These are phyloP conservation scores for Actinernus sp. DNA, from an alignment of 92 coral and sea anemone species.

Conservation along the genomic window DNA sequence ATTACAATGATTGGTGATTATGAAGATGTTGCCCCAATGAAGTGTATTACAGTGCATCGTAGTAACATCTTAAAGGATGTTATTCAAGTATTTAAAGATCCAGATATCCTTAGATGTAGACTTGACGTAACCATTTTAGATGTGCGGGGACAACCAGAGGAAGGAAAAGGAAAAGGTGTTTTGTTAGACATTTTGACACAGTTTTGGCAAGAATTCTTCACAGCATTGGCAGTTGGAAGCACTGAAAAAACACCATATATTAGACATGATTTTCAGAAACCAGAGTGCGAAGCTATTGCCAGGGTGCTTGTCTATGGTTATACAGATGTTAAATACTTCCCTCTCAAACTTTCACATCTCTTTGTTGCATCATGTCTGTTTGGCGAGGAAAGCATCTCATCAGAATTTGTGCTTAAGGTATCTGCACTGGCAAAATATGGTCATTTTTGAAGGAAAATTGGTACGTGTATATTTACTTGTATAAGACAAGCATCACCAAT, in stretches of 20 bases:
- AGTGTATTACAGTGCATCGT: background rate
- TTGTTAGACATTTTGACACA: slow-evolving; percentile 38
- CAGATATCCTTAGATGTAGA: background rate
- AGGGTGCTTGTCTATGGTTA: too few relatives aligned
- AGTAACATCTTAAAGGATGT: too few relatives aligned
- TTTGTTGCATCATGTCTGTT: too few relatives aligned
- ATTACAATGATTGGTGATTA: slow-evolving; percentile 7
- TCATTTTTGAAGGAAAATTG: too few relatives aligned
- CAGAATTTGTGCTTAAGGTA: too few relatives aligned
- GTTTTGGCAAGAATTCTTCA: slow-evolving; percentile 41
- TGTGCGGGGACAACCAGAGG: slow-evolving; percentile 32
- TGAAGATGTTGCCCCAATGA: slow-evolving; percentile 6
- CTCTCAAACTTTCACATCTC: too few relatives aligned
- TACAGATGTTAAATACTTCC: too few relatives aligned
- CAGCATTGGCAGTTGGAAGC: slow-evolving; percentile 28
- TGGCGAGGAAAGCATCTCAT: slow-evolving; percentile 32
- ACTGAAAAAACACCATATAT: slow-evolving; percentile 45
- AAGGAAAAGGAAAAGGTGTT: slow-evolving; percentile 57
- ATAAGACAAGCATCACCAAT: too few relatives aligned
- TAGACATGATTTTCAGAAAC: slow-evolving; percentile 57
- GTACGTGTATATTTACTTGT: too few relatives aligned
- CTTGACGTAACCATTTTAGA: slow-evolving; percentile 14
- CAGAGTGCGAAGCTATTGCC: slow-evolving; percentile 11
- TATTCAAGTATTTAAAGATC: too few relatives aligned
- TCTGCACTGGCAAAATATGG: too few relatives aligned